phyloP scores from a whole-genome alignment of 2,797 vertebrate genomes.

The Leptodactylus fallax region DNA sequence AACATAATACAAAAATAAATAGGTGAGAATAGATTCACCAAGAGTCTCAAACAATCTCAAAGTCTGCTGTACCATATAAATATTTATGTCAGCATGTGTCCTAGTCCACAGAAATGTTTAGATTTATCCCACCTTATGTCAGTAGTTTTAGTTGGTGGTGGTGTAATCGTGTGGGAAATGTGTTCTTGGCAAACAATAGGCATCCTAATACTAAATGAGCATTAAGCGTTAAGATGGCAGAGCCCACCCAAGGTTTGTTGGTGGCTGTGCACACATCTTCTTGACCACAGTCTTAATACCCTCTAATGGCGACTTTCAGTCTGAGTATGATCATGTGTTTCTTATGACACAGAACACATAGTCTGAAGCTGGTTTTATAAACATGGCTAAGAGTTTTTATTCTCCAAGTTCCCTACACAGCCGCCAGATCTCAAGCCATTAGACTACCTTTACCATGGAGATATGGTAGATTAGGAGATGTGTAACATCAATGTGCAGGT shows the following conservation, averaged over 20 bases:
- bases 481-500: neutral
- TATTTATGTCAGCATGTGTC: neutral
- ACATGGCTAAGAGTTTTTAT: neutral
- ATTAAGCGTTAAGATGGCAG: too few species aligned
- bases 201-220: neutral
- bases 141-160: neutral
- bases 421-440: neutral
- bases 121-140: neutral
- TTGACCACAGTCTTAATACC: neutral
- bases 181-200: neutral
- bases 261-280: neutral
- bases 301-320: neutral
- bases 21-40: too few species aligned
- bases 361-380: neutral
- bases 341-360: neutral
- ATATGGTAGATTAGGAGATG: neutral
- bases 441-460: neutral
- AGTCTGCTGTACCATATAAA: too few species aligned
- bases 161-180: neutral
- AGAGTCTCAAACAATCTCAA: too few species aligned
- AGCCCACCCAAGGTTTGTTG: neutral
- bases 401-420: neutral
- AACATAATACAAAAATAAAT: too few species aligned
- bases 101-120: neutral
- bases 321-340: neutral